These are phyloP conservation scores for Picathartes gymnocephalus DNA, from an alignment of 2,113 vertebrate genomes.

Conservation along the genomic window DNA sequence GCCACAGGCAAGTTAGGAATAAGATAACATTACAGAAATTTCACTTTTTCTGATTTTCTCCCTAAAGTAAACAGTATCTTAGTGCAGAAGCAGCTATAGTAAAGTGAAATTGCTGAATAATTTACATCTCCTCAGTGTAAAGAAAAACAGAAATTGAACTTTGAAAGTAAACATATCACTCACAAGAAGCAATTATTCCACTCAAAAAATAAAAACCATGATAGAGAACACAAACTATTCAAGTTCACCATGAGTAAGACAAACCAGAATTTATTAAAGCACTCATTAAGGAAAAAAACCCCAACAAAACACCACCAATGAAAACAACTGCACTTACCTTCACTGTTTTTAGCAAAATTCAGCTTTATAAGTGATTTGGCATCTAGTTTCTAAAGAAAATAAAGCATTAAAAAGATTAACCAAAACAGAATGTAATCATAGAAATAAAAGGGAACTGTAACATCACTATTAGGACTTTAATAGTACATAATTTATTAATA, in stretches of 20 bases:
- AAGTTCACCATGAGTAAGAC: neutral
- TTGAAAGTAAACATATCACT: neutral
- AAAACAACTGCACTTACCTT: conserved; percentile 78
- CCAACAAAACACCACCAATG: neutral
- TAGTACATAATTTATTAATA: neutral
- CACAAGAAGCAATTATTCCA: neutral
- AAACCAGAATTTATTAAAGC: neutral
- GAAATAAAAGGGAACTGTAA: neutral
- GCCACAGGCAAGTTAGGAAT: neutral
- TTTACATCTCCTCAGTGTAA: neutral
- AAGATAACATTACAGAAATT: neutral
- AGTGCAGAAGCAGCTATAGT: neutral
- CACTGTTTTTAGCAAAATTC: conserved; percentile 90
- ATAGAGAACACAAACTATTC: neutral
- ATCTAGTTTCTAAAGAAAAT: conserved; percentile 86
- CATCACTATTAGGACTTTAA: neutral
- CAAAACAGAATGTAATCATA: neutral
- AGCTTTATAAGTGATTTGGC: conserved; percentile 91
- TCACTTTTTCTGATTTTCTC: neutral
- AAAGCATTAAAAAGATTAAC: conserved; percentile 15
- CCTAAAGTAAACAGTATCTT: neutral
- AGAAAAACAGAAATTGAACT: neutral
- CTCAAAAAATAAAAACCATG: neutral
- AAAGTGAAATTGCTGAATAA: neutral
- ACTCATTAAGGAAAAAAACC: neutral